Base-by-base conservation (phyloP, 2,888 invertebrate species). In the Geotrupes spiniger region DNA sequence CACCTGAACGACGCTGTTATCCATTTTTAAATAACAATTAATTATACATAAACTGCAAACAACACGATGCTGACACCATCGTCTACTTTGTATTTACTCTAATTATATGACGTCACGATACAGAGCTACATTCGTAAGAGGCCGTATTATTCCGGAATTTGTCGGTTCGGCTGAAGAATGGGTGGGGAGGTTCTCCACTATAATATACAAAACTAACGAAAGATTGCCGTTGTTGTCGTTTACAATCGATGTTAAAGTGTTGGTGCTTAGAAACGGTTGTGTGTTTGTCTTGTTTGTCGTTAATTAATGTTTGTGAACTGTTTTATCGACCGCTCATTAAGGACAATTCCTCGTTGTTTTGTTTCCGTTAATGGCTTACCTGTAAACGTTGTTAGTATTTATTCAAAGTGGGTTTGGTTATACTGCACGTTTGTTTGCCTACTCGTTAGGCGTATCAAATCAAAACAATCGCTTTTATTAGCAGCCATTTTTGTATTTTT, bases 31-130 rank as follows among this genome's bases (percentile, higher is more conserved):
- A 61, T 60, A 59, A 58, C 59, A 62, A 63, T 65, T 66, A 66
- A 69, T 68, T 68, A 68, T 65, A 65, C 63, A 59, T 48, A 53
- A 48, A 57, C 62, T 53, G 67, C 63, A 66, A 67, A 76, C 74
- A 75, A 76, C 78, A 79, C 79, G 78, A 79, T 78, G 77, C 78
- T 77, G 76, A 76, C 78, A 78, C 78, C 78, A 76, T 75, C 76
- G 78, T 80, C 79, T 79, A 81, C 80, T 80, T 80, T 80, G 80
- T 80, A 80, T 80, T 80, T 80, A 80, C 81, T 80, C 80, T 80
- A 81, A 81, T 80, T 80, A 80, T 78, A 75, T 81, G 81, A 81
- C 81, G 80, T 81, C 81, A 81, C 78, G 84, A 70, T 72, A 72
- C 70, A 71, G 70, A 68, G 67, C 62, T 59, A 65, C 53, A 61